phyloP scores from a whole-genome alignment of 2,797 vertebrate genomes.

The Leucoraja ocellata region DNA sequence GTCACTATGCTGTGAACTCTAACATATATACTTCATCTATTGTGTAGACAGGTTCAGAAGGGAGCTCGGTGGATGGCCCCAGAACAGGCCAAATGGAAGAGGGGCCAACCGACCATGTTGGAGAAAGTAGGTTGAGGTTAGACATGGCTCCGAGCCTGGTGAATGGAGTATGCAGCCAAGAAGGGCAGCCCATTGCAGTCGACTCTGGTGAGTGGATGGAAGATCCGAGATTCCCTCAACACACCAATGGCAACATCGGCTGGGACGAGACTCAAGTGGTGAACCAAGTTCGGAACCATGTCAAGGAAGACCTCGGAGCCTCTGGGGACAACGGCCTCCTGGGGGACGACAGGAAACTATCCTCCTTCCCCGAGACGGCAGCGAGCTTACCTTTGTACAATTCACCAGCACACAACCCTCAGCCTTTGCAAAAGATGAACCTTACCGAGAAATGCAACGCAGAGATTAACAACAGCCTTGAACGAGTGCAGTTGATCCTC shows the following conservation, averaged over 20 bases:
- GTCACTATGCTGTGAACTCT: not conserved
- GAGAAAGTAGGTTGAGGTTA: slow-evolving; percentile 78
- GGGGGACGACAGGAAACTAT: slow-evolving; percentile 84
- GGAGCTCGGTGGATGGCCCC: slow-evolving; percentile 89
- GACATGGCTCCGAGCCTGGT: slow-evolving; percentile 58
- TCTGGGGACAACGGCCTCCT: slow-evolving; percentile 60
- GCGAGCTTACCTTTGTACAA: slow-evolving; percentile 68
- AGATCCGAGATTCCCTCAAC: slow-evolving; percentile 47
- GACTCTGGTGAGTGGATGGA: slow-evolving; percentile 49
- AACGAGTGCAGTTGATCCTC: slow-evolving; percentile 46
- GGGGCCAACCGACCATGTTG: slow-evolving; percentile 88
- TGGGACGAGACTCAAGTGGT: slow-evolving; percentile 41
- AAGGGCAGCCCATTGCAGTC: slow-evolving; percentile 53
- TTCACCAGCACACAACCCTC: slow-evolving; percentile 45
- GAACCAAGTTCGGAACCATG: slow-evolving; percentile 49
- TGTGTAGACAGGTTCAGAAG: slow-evolving; percentile 72
- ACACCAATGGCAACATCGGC: slow-evolving; percentile 39
- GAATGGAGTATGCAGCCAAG: slow-evolving; percentile 70
- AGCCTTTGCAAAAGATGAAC: slow-evolving; percentile 62
- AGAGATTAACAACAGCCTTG: slow-evolving; percentile 65
- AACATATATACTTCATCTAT: not conserved
- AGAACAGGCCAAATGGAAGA: slow-evolving; percentile 97
- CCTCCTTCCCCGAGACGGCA: slow-evolving; percentile 83
- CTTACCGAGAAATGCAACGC: slow-evolving; percentile 83
- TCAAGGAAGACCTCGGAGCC: slow-evolving; percentile 44